Conservation (phyloP, 2,888 invertebrate genomes). For the Leptopilina syphax region DNA sequence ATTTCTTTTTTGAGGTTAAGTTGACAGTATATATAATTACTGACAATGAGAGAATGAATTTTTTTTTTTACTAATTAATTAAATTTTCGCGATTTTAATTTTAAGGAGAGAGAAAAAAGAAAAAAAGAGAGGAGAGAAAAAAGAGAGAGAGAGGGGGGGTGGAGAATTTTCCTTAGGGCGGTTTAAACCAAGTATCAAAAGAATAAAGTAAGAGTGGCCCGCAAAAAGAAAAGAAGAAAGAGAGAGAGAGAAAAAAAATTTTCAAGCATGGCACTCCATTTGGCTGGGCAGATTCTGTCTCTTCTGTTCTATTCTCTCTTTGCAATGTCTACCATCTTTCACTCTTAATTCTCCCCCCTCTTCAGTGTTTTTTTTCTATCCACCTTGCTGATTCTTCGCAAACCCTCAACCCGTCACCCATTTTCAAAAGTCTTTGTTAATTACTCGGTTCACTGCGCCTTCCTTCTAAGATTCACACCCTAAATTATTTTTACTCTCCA, state of each 20-base stretch:
- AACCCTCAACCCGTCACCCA: conserved; percentile 42
- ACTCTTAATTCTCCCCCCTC: conserved; percentile 36
- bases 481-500: conserved; percentile 52
- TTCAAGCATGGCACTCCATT: conserved; percentile 24
- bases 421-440: conserved; percentile 64
- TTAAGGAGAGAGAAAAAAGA: not conserved
- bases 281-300: not conserved
- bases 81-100: conserved; percentile 8
- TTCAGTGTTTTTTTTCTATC: conserved; percentile 1
- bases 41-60: no score
- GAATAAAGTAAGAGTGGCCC: conserved; percentile 15
- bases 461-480: conserved; percentile 62
- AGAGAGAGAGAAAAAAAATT: not conserved
- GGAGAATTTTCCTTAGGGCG: conserved; percentile 1
- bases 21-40: no score
- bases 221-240: no score
- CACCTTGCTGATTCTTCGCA: conserved; percentile 34
- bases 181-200: not conserved
- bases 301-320: not conserved
- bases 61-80: conserved; percentile 11
- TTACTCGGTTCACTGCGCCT: conserved; percentile 63
- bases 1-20: no score
- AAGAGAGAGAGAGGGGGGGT: no score
- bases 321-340: conserved; percentile 39
- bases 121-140: no score